Base-by-base conservation (phyloP, 2,113 vertebrate species). In the Myotis lucifugus region DNA sequence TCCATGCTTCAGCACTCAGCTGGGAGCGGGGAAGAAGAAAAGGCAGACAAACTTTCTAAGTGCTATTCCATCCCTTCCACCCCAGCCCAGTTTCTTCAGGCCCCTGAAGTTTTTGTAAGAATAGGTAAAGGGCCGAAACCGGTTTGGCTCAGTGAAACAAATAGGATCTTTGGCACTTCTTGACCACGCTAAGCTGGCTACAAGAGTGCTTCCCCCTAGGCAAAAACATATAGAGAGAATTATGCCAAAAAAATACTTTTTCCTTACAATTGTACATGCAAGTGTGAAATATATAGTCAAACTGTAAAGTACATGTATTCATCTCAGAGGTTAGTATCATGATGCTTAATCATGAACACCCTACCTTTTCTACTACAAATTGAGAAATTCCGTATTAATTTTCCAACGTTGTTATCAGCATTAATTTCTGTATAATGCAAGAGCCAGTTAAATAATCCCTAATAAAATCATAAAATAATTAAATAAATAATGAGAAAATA, bases 361-460 rank as follows among this genome's bases (percentile, higher is more conserved):
- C 27, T 2, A 73, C 29, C 40, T 72, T 90, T 91, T 86, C 66
- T 34, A 42, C 52, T 48, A 59, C 21, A 40, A 91, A 70, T 27
- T 74, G 70, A 90, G 37, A 93, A 96, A 70, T 91, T 64, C 21
- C 69, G 8, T 54, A 56, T 88, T 89, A 84, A 4, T 85, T 78
- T 88, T 88, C 66, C 23, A 88, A 72, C 40, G 87, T 87, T 90
- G 72, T 66, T 88, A 66, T 92, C 42, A 83, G 64, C 32, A 72
- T 37, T 84, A 52, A 90, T 83, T 91, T 79, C 67, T 90, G 1
- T 86, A 82, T 56, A 82, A 74, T 82, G 19, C 5, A 79, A 48
- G 64, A 97, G 82, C 4, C 29, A 64, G 48, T 94, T 91, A 92
- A 93, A 92, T n/a, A 85, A 82, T 64, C 85, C n/a, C n/a, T 91